phyloP scores from a whole-genome alignment of 1,140 invertebrate genomes.

The Zaprionus kolodkinae region DNA sequence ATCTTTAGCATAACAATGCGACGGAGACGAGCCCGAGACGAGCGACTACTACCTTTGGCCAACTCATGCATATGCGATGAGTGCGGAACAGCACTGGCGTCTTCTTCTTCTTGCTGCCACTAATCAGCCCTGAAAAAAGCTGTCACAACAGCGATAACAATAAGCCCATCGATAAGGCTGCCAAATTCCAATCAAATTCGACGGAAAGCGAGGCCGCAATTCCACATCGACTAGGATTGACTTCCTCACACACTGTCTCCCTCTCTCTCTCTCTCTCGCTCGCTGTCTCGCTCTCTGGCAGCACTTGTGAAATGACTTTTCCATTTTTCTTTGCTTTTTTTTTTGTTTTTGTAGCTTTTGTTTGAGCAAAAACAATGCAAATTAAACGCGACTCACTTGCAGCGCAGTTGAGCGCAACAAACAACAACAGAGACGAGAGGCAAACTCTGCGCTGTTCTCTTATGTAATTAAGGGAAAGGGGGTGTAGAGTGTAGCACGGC shows the following conservation, averaged over 20 bases:
- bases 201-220: background rate
- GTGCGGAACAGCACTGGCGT: constrained; percentile 15
- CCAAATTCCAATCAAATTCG: constrained; percentile 53
- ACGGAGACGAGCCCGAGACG: constrained; percentile 16
- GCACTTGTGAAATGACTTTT: constrained; percentile 79
- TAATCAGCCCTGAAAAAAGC: constrained; percentile 61
- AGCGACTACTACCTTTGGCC: constrained; percentile 59
- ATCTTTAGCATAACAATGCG: constrained; percentile 76
- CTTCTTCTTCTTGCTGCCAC: constrained; percentile 38
- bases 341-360: constrained; percentile 58
- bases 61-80: constrained; percentile 78
- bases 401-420: constrained; percentile 73
- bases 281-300: constrained; percentile 18
- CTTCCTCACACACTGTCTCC: background rate
- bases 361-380: constrained; percentile 73
- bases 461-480: constrained; percentile 21
- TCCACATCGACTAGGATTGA: background rate
- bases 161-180: constrained; percentile 46
- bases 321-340: constrained; percentile 38
- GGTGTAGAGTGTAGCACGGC: background rate
- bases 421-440: constrained; percentile 48
- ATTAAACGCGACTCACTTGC: constrained; percentile 83
- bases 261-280: constrained; percentile 4
- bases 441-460: constrained; percentile 43
- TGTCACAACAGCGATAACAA: constrained; percentile 76